Evolutionary conservation across 35 echinoderm and acorn worm genomes (phyloP), one percentile per base, ranked within the genome.

Genomic region (Ophiothrix spiculata): DNA sequence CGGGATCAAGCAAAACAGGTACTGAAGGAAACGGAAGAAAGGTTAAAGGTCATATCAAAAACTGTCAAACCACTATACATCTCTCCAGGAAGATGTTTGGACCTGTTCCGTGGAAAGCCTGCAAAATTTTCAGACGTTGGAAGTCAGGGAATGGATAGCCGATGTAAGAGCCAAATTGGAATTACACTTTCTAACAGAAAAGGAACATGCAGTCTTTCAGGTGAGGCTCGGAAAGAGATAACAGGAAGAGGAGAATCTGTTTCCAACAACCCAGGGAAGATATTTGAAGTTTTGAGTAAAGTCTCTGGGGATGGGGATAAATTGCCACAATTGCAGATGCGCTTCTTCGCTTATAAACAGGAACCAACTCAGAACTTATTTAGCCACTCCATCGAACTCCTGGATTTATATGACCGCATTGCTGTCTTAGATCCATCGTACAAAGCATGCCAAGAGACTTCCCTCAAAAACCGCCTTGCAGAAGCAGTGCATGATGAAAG

Each of bases 241-340:
- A 21, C 75, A 0, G 86, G 86, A 0, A n/a, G 87, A 89, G 91
- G 92, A 40, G 56, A 80, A 37, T 32, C 2, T 0, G 74, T 93
- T 4, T 35, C 14, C 6, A 21, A 38, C 4, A 64, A 82, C 32
- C 76, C 91, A 4, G 78, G 85, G 38, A 60, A 75, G 19, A 93
- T 93, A 6, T 56, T 89, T 29, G 14, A 76, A 2, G 63, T 81
- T n/a, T 56, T 93, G 0, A 13, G 39, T 25, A 85, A 56, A 37
- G 90, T 92, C 8, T 92, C 88, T 83, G 92, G 92, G 15, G 92
- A 91, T 49, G 84, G 83, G 12, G 83, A 83, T 28, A 87, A 17
- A 0, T 40, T 91, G 35, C 74, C 88, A 0, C 88, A 82, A 28
- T 45, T 94, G 1, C 88, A 94, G 40, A 88, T 91, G 38, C 73